phyloP scores from a whole-genome alignment of 2,888 invertebrate species.

The Drosophila maculinotata region DNA sequence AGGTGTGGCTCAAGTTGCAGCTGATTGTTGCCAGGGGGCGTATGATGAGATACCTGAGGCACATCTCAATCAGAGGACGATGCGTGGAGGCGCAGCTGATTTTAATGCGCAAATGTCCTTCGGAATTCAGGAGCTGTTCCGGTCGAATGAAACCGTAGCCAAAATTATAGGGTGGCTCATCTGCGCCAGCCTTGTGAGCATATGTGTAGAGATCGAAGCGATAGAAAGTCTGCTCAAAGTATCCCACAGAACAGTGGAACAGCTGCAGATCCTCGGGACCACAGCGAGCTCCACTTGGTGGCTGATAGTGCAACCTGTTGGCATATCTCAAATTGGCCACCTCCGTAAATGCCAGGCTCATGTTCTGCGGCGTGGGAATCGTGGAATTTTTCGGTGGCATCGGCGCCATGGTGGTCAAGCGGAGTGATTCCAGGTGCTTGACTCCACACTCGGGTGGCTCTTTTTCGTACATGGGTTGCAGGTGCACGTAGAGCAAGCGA shows the following conservation, averaged over 20 bases:
- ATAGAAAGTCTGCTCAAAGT: conserved; percentile 91
- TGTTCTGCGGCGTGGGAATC: conserved; percentile 55
- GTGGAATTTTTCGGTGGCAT: conserved; percentile 77
- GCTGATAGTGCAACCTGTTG: conserved; percentile 86
- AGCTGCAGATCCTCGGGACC: conserved; percentile 90
- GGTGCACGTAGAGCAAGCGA: conserved; percentile 88
- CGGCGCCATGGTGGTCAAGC: neutral
- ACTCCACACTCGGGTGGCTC: conserved; percentile 57
- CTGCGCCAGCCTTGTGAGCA: conserved; percentile 87
- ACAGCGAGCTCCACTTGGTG: conserved; percentile 91
- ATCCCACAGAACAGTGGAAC: conserved; percentile 90
- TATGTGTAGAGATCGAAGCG: conserved; percentile 93
- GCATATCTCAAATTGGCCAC: conserved; percentile 88
- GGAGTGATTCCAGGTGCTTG: fast-evolving
- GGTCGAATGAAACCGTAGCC: conserved; percentile 95
- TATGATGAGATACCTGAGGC: conserved; percentile 86
- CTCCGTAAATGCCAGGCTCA: conserved; percentile 86
- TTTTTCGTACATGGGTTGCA: conserved; percentile 89
- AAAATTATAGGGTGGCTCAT: conserved; percentile 92
- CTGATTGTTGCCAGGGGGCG: conserved; percentile 50
- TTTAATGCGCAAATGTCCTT: conserved; percentile 90
- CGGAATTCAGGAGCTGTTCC: conserved; percentile 90
- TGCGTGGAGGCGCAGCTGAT: conserved; percentile 93
- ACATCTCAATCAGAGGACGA: conserved; percentile 92
- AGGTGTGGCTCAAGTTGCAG: conserved; percentile 86